phyloP scores from a whole-genome alignment of 1,140 invertebrate genomes.

The Eupristina koningsbergeri region DNA sequence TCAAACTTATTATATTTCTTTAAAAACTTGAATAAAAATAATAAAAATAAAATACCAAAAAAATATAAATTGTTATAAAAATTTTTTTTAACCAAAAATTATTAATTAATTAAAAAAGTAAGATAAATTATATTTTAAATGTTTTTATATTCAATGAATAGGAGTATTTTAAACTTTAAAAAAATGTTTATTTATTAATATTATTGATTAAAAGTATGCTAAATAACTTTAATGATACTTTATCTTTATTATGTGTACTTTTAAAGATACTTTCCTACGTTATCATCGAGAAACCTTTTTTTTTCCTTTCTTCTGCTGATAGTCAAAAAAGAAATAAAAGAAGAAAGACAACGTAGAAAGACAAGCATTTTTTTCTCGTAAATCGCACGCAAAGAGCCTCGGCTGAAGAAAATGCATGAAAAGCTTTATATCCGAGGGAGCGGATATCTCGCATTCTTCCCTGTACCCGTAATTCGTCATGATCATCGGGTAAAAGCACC shows the following conservation, averaged over 20 bases:
- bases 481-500: slow-evolving; percentile 38
- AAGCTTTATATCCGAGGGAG: slow-evolving; percentile 31
- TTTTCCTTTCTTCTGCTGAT: slow-evolving; percentile 7
- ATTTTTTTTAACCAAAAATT: too few relatives aligned
- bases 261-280: background rate
- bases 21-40: too few relatives aligned
- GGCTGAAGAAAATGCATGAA: slow-evolving; percentile 39
- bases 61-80: too few relatives aligned
- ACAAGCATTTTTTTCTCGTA: slow-evolving; percentile 35
- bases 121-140: too few relatives aligned
- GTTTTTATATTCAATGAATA: too few relatives aligned
- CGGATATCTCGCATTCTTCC: slow-evolving; percentile 34
- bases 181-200: background rate
- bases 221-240: background rate
- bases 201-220: background rate
- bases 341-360: slow-evolving; percentile 10
- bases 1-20: too few relatives aligned
- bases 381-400: slow-evolving; percentile 23
- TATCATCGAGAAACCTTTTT: slow-evolving; percentile 18
- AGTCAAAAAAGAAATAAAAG: background rate
- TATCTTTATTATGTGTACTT: background rate
- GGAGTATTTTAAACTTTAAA: background rate
- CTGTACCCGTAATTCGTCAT: slow-evolving; percentile 38
- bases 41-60: too few relatives aligned
- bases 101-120: too few relatives aligned